Evolutionary conservation across 2,888 invertebrate genomes (phyloP).

Genomic region (Parelbella ahira): DNA sequence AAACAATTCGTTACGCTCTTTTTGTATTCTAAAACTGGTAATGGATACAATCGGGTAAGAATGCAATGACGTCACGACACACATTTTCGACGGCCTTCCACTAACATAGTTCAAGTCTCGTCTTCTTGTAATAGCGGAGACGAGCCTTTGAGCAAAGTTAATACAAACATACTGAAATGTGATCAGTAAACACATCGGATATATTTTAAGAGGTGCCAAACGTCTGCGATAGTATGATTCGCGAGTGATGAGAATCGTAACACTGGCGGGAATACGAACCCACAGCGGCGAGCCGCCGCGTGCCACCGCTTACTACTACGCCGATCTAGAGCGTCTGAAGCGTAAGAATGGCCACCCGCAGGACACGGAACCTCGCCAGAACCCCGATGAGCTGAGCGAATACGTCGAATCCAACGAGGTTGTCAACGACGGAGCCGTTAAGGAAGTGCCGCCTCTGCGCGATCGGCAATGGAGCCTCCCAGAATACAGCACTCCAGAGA

Average conservation of each 20-base stretch:
- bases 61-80: no score
- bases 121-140: no score
- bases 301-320: conserved; percentile 81
- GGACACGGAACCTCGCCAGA: conserved; percentile 39
- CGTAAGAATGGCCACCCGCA: conserved; percentile 42
- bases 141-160: no score
- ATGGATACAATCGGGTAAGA: no score
- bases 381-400: conserved; percentile 73
- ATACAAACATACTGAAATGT: no score
- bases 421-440: conserved; percentile 53
- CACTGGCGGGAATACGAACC: conserved; percentile 55
- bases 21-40: no score
- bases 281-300: conserved; percentile 79
- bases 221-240: no score
- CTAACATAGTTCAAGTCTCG: no score
- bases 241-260: conserved; percentile 25
- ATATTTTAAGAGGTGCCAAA: no score
- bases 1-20: no score
- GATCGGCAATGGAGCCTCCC: conserved; percentile 57
- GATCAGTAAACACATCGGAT: no score
- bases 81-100: no score
- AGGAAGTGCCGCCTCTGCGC: conserved; percentile 58
- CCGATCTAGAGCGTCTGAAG: conserved; percentile 78
- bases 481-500: conserved; percentile 57
- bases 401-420: conserved; percentile 59